A percentile compares a stretch with the other conserved stretches of the same genome.
These are phyloP conservation scores for Chloebia gouldiae DNA, from an alignment of 2,113 vertebrate genomes.

Conservation along the genomic window DNA sequence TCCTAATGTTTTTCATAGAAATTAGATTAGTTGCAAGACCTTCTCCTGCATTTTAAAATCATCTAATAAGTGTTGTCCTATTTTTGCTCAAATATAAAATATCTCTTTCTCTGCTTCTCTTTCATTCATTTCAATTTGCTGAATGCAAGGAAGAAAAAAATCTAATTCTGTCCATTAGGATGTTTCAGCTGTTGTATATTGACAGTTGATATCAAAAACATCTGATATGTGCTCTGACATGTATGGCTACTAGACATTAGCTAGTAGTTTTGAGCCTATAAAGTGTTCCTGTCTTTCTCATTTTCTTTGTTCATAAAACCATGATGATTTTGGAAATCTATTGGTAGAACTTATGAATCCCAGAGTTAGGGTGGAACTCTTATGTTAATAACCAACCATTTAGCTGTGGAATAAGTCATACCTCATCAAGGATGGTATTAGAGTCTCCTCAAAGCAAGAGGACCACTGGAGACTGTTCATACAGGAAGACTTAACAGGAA, in stretches of 20 bases:
- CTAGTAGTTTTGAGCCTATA: neutral
- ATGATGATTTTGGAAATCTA: neutral
- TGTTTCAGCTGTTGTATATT: neutral
- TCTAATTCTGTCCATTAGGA: neutral
- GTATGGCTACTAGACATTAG: neutral
- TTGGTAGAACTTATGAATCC: neutral
- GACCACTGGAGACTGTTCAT: neutral
- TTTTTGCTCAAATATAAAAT: neutral
- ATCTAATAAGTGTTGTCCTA: neutral
- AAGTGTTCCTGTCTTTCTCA: neutral
- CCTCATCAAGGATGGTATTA: neutral
- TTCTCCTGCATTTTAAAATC: neutral
- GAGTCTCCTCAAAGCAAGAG: neutral
- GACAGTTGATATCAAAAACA: neutral
- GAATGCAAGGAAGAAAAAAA: neutral
- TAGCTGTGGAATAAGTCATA: neutral
- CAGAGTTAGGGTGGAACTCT: neutral
- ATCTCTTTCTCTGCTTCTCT: neutral
- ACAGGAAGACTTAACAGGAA: neutral
- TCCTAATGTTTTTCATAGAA: neutral
- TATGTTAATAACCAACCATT: neutral
- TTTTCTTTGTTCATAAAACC: neutral
- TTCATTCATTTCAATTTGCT: neutral
- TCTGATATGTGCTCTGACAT: neutral
- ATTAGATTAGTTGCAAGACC: neutral